These are phyloP conservation scores for Drosophila subobscura DNA, from an alignment of 1,140 invertebrate genomes.

Conservation along the genomic window DNA sequence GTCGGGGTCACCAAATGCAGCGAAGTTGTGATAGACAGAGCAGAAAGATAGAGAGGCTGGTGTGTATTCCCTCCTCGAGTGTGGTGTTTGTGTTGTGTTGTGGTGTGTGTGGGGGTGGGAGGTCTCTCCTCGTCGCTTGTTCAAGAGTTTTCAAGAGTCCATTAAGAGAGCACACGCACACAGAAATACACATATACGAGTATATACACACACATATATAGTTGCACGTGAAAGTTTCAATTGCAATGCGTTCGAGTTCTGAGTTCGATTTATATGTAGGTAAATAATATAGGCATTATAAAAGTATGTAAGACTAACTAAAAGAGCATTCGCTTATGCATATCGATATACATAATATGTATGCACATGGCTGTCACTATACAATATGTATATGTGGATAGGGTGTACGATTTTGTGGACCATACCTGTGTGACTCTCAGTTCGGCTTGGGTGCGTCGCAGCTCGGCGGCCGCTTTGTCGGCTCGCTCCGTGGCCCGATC, in stretches of 20 bases:
- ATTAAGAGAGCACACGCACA: conserved; percentile 55
- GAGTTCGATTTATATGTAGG: conserved; percentile 44
- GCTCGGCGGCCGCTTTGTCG: conserved; percentile 92
- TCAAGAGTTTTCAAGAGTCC: conserved; percentile 25
- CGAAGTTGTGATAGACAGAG: conserved; percentile 28
- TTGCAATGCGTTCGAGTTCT: conserved; percentile 28
- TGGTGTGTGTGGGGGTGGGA: conserved; percentile 17
- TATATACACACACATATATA: conserved; percentile 29
- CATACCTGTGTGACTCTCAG: conserved; percentile 90
- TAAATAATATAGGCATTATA: conserved; percentile 5
- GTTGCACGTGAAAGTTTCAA: conserved; percentile 16
- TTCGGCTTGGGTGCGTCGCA: conserved; percentile 93
- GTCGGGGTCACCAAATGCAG: conserved; percentile 9
- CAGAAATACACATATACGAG: conserved; percentile 17
- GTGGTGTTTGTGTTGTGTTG: conserved; percentile 1
- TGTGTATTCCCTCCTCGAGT: conserved; percentile 4
- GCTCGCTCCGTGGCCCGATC: conserved; percentile 94
- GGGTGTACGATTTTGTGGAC: conserved; percentile 12
- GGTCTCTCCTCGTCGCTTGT: conserved; percentile 29
- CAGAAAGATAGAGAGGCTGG: conserved; percentile 12
- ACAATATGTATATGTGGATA: conserved; percentile 36
- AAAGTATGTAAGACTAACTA: conserved; percentile 55
- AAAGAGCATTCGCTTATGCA: conserved; percentile 71
- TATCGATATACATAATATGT: conserved; percentile 61
- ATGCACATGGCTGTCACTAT: conserved; percentile 43